phyloP scores from a whole-genome alignment of 2,888 invertebrate species.

The Eumerus sabulonum region DNA sequence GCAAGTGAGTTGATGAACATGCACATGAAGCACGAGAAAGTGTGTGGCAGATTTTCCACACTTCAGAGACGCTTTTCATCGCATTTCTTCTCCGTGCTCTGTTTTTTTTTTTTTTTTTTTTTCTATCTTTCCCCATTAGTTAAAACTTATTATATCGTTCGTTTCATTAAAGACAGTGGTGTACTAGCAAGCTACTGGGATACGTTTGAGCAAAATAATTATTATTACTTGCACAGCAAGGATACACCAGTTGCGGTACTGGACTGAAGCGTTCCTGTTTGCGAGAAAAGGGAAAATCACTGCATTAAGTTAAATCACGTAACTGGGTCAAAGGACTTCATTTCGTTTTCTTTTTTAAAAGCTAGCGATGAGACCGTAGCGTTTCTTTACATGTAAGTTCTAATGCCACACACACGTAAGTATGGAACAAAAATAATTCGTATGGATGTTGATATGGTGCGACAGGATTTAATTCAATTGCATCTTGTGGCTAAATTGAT shows the following conservation, averaged over 20 bases:
- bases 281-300: neutral
- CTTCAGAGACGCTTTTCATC: too few species aligned
- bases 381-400: neutral
- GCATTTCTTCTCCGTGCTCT: too few species aligned
- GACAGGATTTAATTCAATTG: too few species aligned
- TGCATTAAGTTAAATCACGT: constrained; percentile 59
- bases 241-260: constrained; percentile 23
- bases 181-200: constrained; percentile 36
- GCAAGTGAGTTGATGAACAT: constrained; percentile 17
- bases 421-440: too few species aligned
- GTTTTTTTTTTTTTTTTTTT: too few species aligned
- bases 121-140: constrained; percentile 34
- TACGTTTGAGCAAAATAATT: constrained; percentile 25
- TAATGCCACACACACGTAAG: too few species aligned
- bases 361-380: too few species aligned
- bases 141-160: constrained; percentile 60
- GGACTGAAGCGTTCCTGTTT: too few species aligned
- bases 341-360: constrained; percentile 26
- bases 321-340: constrained; percentile 56
- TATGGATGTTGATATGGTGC: too few species aligned
- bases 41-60: too few species aligned
- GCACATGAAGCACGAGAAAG: too few species aligned
- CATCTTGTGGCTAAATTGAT: too few species aligned
- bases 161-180: constrained; percentile 51
- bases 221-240: constrained; percentile 18